These are phyloP conservation scores for Gerosis bhagava DNA, from an alignment of 2,888 invertebrate genomes.

Conservation along the genomic window DNA sequence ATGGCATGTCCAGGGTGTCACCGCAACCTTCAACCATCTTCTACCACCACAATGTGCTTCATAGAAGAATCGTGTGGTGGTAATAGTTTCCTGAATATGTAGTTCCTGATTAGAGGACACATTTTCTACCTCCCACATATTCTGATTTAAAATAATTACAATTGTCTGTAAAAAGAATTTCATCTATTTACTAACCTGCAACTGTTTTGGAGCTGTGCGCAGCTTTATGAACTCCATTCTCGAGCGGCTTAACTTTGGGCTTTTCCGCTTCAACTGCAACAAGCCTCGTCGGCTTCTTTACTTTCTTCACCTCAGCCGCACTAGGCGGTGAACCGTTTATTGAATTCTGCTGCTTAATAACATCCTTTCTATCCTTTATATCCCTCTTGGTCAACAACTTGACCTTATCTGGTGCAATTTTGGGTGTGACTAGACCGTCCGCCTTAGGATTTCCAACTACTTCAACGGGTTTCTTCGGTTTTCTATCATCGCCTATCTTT, in stretches of 20 bases:
- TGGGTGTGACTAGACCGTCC: slow-evolving; percentile 58
- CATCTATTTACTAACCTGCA: slow-evolving; percentile 54
- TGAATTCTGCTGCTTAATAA: slow-evolving; percentile 62
- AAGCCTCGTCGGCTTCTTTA: slow-evolving; percentile 57
- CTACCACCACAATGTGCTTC: too few species aligned
- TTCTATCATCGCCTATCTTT: slow-evolving; percentile 53
- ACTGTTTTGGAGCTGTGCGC: slow-evolving; percentile 50
- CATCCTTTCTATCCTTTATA: slow-evolving; percentile 64
- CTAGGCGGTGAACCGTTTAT: slow-evolving; percentile 51
- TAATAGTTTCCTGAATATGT: too few species aligned
- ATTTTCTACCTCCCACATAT: too few species aligned
- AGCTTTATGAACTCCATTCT: slow-evolving; percentile 57
- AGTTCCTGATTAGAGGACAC: too few species aligned
- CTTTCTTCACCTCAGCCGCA: slow-evolving; percentile 57
- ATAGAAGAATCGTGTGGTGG: too few species aligned
- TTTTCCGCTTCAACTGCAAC: slow-evolving; percentile 57
- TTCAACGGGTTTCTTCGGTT: slow-evolving; percentile 59
- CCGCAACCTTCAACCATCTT: too few species aligned
- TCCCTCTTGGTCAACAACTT: slow-evolving; percentile 67
- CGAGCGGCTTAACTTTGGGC: slow-evolving; percentile 49
- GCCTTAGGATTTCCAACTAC: slow-evolving; percentile 60
- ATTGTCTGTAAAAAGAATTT: too few species aligned
- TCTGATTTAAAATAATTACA: too few species aligned
- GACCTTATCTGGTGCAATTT: slow-evolving; percentile 68
- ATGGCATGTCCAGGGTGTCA: too few species aligned